These are phyloP conservation scores for Maniola jurtina DNA, from an alignment of 1,140 invertebrate genomes.

Conservation along the genomic window DNA sequence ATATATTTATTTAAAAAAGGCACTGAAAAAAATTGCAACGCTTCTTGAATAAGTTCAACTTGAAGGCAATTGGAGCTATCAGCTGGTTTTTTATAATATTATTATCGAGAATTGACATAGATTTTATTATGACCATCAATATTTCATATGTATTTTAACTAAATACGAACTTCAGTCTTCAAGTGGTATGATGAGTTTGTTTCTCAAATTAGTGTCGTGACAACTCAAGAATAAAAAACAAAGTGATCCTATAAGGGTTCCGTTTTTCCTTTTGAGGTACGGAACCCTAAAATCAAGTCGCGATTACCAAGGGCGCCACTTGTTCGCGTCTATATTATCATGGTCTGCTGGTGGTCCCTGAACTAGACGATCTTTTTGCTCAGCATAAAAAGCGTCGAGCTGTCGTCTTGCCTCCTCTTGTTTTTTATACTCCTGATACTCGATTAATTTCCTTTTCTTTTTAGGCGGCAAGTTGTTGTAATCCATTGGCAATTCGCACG, in stretches of 20 bases:
- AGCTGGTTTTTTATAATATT: no score
- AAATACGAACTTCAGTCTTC: slow-evolving; percentile 11
- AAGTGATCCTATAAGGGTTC: not conserved
- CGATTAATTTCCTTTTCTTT: slow-evolving; percentile 76
- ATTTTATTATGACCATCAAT: no score
- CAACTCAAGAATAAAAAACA: not conserved
- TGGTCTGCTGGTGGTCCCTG: slow-evolving; percentile 55
- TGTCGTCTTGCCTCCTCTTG: slow-evolving; percentile 67
- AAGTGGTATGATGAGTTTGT: slow-evolving; percentile 4
- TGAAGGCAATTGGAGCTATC: not conserved
- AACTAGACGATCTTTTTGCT: slow-evolving; percentile 50
- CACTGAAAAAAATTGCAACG: no score
- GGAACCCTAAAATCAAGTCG: slow-evolving; percentile 19
- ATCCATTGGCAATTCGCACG: slow-evolving; percentile 71
- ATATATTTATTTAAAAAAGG: no score
- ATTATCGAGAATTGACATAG: no score
- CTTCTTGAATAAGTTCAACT: not conserved
- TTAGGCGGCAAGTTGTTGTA: slow-evolving; percentile 75
- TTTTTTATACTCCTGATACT: slow-evolving; percentile 76
- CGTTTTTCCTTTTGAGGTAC: no score
- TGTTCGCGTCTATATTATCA: slow-evolving; percentile 49
- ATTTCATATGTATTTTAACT: not conserved
- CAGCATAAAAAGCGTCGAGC: slow-evolving; percentile 64
- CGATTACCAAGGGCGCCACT: slow-evolving; percentile 69
- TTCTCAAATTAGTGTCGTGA: not conserved